These are phyloP conservation scores for Hetaerina titia DNA, from an alignment of 2,888 invertebrate species.

Conservation along the genomic window DNA sequence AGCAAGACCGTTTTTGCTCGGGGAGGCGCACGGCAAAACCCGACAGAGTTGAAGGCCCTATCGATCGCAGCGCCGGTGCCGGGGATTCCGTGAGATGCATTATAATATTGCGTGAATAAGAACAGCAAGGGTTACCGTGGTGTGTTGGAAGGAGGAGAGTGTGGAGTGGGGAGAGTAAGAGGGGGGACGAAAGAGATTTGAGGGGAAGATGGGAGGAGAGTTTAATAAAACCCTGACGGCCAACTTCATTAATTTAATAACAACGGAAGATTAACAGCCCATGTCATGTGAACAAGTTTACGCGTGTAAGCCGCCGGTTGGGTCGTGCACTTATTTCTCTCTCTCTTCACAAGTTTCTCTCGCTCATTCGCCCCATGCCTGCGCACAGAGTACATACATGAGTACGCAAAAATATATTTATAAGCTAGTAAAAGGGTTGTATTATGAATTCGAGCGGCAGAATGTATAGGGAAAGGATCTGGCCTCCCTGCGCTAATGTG, in stretches of 20 bases:
- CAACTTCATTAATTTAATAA: conserved; percentile 54
- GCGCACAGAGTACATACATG: neutral
- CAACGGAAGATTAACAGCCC: conserved; percentile 48
- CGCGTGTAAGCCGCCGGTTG: conserved; percentile 31
- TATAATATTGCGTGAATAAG: conserved; percentile 54
- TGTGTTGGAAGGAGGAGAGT: neutral
- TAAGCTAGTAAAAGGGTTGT: too few species aligned
- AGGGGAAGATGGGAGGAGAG: neutral
- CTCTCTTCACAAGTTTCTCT: neutral
- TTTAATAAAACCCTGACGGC: conserved; percentile 27
- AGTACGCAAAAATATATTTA: too few species aligned
- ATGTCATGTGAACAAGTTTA: conserved; percentile 47
- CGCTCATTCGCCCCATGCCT: neutral
- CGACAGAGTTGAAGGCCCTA: conserved; percentile 49
- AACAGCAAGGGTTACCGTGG: neutral
- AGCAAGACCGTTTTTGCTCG: neutral
- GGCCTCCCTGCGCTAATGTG: too few species aligned
- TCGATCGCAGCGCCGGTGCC: conserved; percentile 42
- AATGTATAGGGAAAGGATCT: too few species aligned
- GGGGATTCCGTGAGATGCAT: conserved; percentile 51
- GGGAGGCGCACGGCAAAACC: neutral
- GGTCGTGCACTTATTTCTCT: neutral
- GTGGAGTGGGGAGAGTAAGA: neutral
- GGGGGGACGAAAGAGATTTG: neutral
- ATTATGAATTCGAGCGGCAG: too few species aligned